Evolutionary conservation across 2,797 vertebrate species (phyloP), one percentile per base, ranked within the genome.

Genomic region (Chaetophractus vellerosus): DNA sequence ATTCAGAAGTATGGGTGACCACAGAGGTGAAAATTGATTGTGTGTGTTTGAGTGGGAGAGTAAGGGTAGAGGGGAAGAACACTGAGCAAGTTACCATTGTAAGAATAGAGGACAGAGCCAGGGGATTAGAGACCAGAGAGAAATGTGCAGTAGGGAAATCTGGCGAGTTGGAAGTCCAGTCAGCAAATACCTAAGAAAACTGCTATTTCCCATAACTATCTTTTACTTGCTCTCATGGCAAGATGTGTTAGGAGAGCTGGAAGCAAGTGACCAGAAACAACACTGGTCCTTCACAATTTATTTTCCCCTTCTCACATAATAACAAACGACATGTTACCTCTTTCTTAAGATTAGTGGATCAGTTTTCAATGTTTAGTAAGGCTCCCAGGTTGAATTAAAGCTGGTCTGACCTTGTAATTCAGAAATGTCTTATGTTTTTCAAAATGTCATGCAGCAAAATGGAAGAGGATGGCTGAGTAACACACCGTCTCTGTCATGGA

Each of bases 341-440:
- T 71, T 41, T 64, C 45, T 92, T 57, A 86, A 90, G 31, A 57
- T 38, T 24, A 61, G 18, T 21, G 9, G 31, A 72, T 86, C 5
- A 3, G 2, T 31, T 95, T 90, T 93, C 28, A 61, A 19, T 31
- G 26, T 55, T 85, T 81, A 57, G 41, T 45, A 80, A 88, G 50
- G 0, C 10, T 71, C 11, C 2, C 18, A 45, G 45, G 10, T 68
- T 74, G 14, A 94, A 78, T 82, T 63, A 87, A 96, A 82, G 38
- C n/a, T 31, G 5, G 6, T 83, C 16, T 64, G 1, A 38, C 59
- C 11, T n/a, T 87, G 31, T 11, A 16, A 86, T 79, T 94, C 31
- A 36, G 28, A 36, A 72, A 48, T 52, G 4, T 66, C 57, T 59
- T 89, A 23, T 69, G 68, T 79, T 10, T 10, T 83, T 61, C 12